Evolutionary conservation across 2,113 vertebrate genomes (phyloP).

Genomic region (Sylvilagus bachmani): DNA sequence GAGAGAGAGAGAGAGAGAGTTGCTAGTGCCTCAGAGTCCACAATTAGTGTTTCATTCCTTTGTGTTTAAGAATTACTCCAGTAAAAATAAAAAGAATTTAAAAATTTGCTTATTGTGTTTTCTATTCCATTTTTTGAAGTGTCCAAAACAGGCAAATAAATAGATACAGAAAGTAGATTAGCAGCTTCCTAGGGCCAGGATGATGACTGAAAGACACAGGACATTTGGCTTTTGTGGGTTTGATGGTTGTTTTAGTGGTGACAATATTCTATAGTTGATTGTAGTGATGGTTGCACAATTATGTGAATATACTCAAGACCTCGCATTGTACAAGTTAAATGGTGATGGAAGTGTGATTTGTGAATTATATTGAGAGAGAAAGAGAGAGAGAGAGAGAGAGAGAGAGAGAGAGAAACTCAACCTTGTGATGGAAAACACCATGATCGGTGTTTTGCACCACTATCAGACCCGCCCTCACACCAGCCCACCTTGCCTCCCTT

Average conservation of each 20-base stretch:
- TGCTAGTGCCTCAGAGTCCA: neutral
- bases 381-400: neutral
- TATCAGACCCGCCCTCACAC: neutral
- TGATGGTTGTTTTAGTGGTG: neutral
- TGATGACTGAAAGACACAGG: neutral
- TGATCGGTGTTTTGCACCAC: neutral
- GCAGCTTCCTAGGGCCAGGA: neutral
- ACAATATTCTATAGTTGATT: neutral
- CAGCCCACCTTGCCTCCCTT: neutral
- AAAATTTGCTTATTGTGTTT: neutral
- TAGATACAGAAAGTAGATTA: neutral
- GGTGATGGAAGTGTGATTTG: neutral
- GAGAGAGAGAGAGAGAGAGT: too few species aligned
- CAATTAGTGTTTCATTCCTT: neutral
- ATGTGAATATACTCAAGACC: neutral
- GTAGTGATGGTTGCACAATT: neutral
- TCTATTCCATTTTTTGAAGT: slow-evolving; percentile 26
- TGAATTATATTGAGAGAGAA: neutral
- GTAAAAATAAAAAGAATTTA: slow-evolving; percentile 27
- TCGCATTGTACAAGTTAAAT: neutral
- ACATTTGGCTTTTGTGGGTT: neutral
- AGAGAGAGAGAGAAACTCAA: accelerated
- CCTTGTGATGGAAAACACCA: neutral
- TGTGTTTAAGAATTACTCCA: neutral
- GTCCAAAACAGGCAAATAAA: neutral